Evolutionary conservation across 2,113 vertebrate species (phyloP).

Genomic region (Montifringilla adamsi): DNA sequence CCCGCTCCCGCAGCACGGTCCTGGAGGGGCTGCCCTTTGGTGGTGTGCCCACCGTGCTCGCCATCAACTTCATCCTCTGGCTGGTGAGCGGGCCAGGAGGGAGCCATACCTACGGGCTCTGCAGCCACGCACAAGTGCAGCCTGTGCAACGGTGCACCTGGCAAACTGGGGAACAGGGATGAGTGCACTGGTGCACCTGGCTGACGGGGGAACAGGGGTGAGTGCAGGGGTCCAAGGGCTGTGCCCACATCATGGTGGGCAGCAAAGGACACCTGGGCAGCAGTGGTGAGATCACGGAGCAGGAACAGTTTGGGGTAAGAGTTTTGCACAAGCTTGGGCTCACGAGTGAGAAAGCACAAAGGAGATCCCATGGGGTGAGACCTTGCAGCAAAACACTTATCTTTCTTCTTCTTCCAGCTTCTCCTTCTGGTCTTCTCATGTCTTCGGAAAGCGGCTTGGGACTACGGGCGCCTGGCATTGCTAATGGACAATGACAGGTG

Average conservation of each 20-base stretch:
- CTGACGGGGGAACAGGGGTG: not conserved
- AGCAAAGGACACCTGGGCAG: not conserved
- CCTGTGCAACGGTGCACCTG: not conserved
- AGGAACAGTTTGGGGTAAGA: not conserved
- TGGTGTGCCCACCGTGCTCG: conserved; percentile 88
- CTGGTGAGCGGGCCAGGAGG: conserved; percentile 75
- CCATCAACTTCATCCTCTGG: conserved; percentile 88
- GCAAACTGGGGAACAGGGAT: not conserved
- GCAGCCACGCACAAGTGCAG: not conserved
- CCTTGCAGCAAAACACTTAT: not conserved
- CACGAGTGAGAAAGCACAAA: not conserved
- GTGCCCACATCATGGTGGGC: not conserved
- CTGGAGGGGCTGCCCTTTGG: conserved; percentile 92
- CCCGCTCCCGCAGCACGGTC: conserved; percentile 84
- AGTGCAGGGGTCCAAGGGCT: not conserved
- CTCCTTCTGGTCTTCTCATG: conserved; percentile 91
- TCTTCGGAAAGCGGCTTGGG: conserved; percentile 96
- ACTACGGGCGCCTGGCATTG: conserved; percentile 92
- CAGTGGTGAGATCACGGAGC: not conserved
- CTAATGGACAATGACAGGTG: conserved; percentile 96
- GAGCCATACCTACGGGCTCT: rapidly evolving
- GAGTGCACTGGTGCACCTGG: not conserved
- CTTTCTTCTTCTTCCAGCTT: conserved; percentile 69
- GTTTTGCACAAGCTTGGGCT: not conserved
- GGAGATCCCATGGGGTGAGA: not conserved